phyloP scores from a whole-genome alignment of 2,797 vertebrate genomes.

The Heterohyrax brucei region DNA sequence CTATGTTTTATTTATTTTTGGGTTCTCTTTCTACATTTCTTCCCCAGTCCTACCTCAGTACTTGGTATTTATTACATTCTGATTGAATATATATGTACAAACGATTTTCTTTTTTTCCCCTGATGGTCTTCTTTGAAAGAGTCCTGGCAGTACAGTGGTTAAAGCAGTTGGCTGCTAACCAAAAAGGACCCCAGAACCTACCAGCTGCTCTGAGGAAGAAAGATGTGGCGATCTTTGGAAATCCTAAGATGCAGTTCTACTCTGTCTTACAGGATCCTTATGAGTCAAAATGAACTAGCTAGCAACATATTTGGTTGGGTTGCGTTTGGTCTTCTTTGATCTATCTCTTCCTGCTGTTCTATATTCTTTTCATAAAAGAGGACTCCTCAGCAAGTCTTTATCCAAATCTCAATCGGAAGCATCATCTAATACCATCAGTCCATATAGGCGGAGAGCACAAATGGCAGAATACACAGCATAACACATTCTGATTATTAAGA shows the following conservation, averaged over 20 bases:
- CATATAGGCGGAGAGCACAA: neutral
- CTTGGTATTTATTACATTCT: conserved; percentile 5
- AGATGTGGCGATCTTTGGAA: no score
- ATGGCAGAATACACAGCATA: neutral
- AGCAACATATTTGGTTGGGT: no score
- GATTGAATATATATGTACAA: neutral
- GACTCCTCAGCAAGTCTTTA: conserved; percentile 25
- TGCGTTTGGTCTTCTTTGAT: neutral
- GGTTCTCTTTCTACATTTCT: neutral
- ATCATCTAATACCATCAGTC: neutral
- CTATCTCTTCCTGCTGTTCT: neutral
- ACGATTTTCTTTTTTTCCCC: neutral
- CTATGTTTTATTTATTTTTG: neutral
- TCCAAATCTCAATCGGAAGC: neutral
- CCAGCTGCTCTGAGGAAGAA: no score
- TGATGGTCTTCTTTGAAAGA: neutral
- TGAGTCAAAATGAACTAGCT: no score
- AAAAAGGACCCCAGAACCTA: no score
- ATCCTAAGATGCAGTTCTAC: no score
- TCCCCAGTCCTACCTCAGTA: neutral
- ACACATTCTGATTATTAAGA: neutral
- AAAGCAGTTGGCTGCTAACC: no score
- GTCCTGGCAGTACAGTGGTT: no score
- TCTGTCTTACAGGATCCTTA: no score
- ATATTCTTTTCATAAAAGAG: conserved; percentile 45